Percentiles rank a stretch among this genome's conserved stretches.
These are phyloP conservation scores for Pantala flavescens DNA, from an alignment of 1,140 invertebrate species.

Conservation along the genomic window DNA sequence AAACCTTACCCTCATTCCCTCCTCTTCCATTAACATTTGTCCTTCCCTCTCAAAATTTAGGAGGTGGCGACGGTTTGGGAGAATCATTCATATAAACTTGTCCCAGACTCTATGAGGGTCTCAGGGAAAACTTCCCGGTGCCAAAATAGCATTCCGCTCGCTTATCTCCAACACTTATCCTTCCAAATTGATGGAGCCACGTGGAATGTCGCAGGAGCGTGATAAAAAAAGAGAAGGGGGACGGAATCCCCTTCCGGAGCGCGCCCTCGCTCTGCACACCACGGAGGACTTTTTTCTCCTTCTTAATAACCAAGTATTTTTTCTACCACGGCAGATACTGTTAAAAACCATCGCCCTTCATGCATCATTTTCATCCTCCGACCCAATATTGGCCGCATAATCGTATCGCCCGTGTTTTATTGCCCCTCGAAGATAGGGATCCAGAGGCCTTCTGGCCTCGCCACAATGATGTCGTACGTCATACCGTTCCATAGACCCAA, in stretches of 20 bases:
- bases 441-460: not conserved
- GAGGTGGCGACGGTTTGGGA: too few relatives aligned
- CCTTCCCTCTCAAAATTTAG: too few relatives aligned
- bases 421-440: not conserved
- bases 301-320: constrained; percentile 3
- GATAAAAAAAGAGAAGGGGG: not conserved
- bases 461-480: not conserved
- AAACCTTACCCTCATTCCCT: too few relatives aligned
- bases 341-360: not conserved
- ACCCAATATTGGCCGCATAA: not conserved
- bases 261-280: not conserved
- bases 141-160: not conserved
- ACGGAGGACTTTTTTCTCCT: not conserved
- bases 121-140: not conserved
- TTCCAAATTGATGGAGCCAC: not conserved
- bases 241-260: not conserved
- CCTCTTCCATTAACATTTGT: too few relatives aligned
- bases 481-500: not conserved
- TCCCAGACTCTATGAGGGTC: not conserved
- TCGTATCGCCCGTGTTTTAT: not conserved
- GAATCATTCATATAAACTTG: not conserved
- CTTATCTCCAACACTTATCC: not conserved
- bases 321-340: not conserved
- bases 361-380: not conserved
- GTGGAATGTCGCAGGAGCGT: not conserved